Evolutionary conservation across 1,140 invertebrate genomes (phyloP), one percentile per base, ranked within the genome.

Genomic region (Gerris buenoi): DNA sequence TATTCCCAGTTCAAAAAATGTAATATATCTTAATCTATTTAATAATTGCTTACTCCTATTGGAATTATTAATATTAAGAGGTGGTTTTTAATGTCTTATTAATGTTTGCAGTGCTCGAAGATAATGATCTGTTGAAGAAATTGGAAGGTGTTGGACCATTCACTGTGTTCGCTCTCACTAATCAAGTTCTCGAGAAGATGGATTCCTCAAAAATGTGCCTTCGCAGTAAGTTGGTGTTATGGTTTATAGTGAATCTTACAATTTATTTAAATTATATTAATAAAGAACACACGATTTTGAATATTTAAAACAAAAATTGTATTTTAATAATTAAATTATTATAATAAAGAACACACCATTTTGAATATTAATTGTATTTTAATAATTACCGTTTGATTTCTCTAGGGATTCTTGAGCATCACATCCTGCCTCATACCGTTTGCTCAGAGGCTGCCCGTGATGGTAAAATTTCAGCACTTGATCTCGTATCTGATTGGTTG

Each of bases 91-190:
- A n/a, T n/a, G n/a, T n/a, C n/a, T n/a, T n/a, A n/a, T n/a, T n/a
- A n/a, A 63, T 67, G 58, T 64, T 71, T 75, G 1, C 69, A 80
- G 80, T 80, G 62, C 64, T 82, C 29, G 73, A 73, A 28, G 72
- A 73, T 3, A 74, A 76, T 46, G 76, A 73, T 25, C 67, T 81
- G 26, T 71, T 77, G 23, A 70, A 77, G 25, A 74, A 69, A 29
- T 71, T 83, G 3, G 73, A 77, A 25, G 69, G 71, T n/a, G 76
- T 77, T 2, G 79, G 77, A 25, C 77, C 81, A 26, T 72, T 78
- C 26, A 84, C 83, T 0, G 67, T 84, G 2, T 79, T 84, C 68
- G 82, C 81, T 2, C 81, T 82, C 13, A 82, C 75, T 5, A 76
- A 82, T 65, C 74, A 74, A 2, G 81, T 80, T 63, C 77, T 82